Evolutionary conservation across 92 coral and sea anemone genomes (phyloP), one percentile per base, ranked within the genome.

Genomic region (Blastomussa wellsi): DNA sequence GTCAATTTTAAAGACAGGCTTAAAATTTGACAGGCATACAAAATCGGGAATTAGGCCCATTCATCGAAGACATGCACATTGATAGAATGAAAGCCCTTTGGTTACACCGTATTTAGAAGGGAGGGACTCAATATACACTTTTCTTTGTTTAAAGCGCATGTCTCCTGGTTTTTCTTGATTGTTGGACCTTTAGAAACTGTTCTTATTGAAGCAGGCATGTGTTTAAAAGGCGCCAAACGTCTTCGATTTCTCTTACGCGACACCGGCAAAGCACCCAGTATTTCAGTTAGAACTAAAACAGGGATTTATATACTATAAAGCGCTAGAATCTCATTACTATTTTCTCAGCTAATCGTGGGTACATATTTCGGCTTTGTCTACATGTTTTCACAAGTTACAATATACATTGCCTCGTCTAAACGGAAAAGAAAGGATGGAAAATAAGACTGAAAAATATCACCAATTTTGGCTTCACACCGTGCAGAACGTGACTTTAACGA

Each of bases 401-500:
- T 70, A 29, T 33, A 33, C 26, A 44, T 6, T 44, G 11, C 49
- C 13, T 7, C 16, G 11, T 35, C 44, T 0, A 17, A 37, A 70
- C 20, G 10, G 1, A 17, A 19, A 22, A 2, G 47, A 4, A 19
- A 16, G 44, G 48, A 9, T 0, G 1, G n/a, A 9, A 19, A 38
- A 7, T 35, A 36, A n/a, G n/a, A n/a, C n/a, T 70, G 75, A 70
- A 79, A 64, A 19, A 41, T 19, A 60, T 26, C 53, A 7, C n/a
- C 13, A 3, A 39, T 79, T 60, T n/a, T 62, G 57, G 28, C 15
- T 29, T 42, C 31, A 16, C 31, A 62, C n/a, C 60, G 5, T 39
- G 62, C 24, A 66, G 48, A 47, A 65, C 84, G 76, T 80, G 84
- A 80, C 71, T 80, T 49, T 38, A 26, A 7, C 57, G 22, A 69